phyloP scores from a whole-genome alignment of 2,888 invertebrate genomes.

The Ectemnius lituratus region DNA sequence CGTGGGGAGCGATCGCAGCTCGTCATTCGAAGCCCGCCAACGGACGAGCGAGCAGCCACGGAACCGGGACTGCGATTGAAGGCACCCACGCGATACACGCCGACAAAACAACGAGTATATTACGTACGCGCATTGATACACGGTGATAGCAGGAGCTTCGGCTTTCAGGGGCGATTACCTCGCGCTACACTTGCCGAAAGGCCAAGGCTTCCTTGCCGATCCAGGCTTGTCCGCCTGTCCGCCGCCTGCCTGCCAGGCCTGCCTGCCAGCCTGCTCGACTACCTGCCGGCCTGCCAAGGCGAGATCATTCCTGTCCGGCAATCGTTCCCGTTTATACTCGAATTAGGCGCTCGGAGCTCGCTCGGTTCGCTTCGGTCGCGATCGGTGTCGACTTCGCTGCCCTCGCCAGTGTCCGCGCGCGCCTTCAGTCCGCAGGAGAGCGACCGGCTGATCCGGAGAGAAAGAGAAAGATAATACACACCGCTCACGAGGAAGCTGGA shows the following conservation, averaged over 20 bases:
- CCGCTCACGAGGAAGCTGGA: conserved; percentile 20
- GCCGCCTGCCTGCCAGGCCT: background rate
- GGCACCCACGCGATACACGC: conserved; percentile 58
- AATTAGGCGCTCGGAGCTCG: conserved; percentile 45
- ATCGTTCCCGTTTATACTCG: conserved; percentile 32
- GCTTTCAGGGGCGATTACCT: conserved; percentile 15
- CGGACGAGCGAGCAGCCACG: conserved; percentile 76
- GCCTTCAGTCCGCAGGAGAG: conserved; percentile 1
- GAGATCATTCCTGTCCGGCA: too few relatives aligned
- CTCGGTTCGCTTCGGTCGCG: conserved; percentile 49
- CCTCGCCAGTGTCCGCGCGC: conserved; percentile 44
- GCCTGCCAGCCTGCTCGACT: background rate
- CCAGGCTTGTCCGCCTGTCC: too few relatives aligned
- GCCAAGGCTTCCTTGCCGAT: conserved; percentile 4
- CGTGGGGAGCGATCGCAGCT: conserved; percentile 71
- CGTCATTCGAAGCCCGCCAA: conserved; percentile 77
- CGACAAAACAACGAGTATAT: conserved; percentile 36
- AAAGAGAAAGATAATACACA: conserved; percentile 33
- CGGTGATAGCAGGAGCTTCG: background rate
- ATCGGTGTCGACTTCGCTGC: conserved; percentile 52
- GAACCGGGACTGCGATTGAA: conserved; percentile 68
- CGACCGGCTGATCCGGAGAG: conserved; percentile 8
- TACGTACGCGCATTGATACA: conserved; percentile 1
- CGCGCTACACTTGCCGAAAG: background rate
- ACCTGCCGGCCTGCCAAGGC: too few relatives aligned